Base-by-base conservation (phyloP, 1,140 invertebrate genomes). In the Heliconius nattereri region DNA sequence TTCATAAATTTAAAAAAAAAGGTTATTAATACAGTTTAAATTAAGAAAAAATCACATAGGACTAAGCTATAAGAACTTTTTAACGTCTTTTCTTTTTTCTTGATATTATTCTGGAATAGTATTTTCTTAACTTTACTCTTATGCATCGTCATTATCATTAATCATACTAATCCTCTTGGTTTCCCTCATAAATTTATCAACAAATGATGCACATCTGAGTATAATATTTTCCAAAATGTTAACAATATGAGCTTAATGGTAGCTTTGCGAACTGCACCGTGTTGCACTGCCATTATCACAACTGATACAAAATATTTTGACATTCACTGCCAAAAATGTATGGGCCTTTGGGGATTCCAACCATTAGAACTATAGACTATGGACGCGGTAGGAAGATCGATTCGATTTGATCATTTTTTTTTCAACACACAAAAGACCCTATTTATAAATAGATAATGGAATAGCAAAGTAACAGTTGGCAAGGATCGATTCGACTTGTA, bases 221-320 rank as follows among this genome's bases (percentile, higher is more conserved):
- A 89, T 85, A 90, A 87, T 87, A 84, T 85, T 80, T 86, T 85
- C 82, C 84, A 81, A 88, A 88, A 85, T 85, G 71, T 84, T 85
- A 88, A 94, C 91, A 94, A 94, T 93, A 87, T 82, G 81, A 87
- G 79, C 83, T 87, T 92, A 94, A 92, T 93, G 87, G 84, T 76
- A 81, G 86, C 85, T 82, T 87, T 87, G 86, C 87, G 88, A 91
- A 91, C 82, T 84, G 84, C 84, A 80, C 29, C n/a, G 23, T 26
- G 23, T 26, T 66, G 60, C 60, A 66, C 60, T 3, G 79, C 91
- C 91, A 93, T 94, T 93, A 92, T 85, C 87, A 90, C 90, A 92
- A 88, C 86, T 89, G 91, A 92, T 89, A 90, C 88, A 88, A 91
- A 94, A 94, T 94, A 94, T 94, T 94, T 94, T 94, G 92, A 94